Percentiles rank a stretch among this genome's conserved stretches.
Evolutionary conservation across 2,113 vertebrate genomes (phyloP).

Genomic region (Phalacrocorax carbo): DNA sequence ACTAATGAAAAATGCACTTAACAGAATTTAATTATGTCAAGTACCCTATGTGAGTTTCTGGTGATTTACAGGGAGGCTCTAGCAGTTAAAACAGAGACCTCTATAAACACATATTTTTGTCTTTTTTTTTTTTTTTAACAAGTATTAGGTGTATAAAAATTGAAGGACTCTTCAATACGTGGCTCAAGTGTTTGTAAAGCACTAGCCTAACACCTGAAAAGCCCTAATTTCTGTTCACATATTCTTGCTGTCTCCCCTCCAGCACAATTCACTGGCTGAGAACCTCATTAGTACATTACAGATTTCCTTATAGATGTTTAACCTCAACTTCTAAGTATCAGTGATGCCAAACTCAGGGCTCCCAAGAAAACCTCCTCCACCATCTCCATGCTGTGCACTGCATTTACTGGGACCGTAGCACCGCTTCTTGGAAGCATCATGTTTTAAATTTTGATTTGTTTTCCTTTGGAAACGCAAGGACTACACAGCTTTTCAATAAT

Average conservation of each 20-base stretch:
- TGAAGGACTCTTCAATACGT: not conserved
- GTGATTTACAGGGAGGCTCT: not conserved
- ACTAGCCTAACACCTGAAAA: not conserved
- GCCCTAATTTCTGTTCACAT: not conserved
- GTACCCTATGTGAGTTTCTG: not conserved
- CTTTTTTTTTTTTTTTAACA: not conserved
- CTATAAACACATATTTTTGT: not conserved
- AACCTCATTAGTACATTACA: not conserved
- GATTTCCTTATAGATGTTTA: not conserved
- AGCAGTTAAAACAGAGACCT: not conserved
- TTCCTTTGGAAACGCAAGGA: not conserved
- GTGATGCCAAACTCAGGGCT: not conserved
- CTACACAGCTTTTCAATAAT: not conserved
- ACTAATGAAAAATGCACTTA: not conserved
- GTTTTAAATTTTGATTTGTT: not conserved
- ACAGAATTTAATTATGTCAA: not conserved
- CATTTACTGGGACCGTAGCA: not conserved
- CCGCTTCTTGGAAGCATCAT: not conserved
- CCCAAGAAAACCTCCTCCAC: not conserved
- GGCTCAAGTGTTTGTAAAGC: not conserved
- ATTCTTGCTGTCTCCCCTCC: not conserved
- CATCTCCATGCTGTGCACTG: not conserved
- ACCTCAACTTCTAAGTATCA: not conserved
- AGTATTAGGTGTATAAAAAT: not conserved
- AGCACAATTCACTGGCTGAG: not conserved